Evolutionary conservation across 2,113 vertebrate genomes (phyloP).

Genomic region (Epinephelus fuscoguttatus): DNA sequence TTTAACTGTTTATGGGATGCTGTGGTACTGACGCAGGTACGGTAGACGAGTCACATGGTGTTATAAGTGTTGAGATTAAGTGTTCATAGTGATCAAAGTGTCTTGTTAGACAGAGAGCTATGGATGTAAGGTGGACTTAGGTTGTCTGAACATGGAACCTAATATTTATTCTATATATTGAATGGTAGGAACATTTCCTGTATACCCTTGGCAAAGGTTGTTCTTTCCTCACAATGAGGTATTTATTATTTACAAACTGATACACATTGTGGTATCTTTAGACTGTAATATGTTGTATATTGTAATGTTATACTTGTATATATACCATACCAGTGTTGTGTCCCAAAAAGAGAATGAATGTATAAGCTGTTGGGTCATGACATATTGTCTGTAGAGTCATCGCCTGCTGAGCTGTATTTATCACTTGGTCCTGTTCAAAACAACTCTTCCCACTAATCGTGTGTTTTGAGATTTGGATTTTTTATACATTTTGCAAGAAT

Average conservation of each 20-base stretch:
- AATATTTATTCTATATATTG: slow-evolving; percentile 74
- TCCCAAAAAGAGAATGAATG: slow-evolving; percentile 75
- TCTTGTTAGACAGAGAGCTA: slow-evolving; percentile 69
- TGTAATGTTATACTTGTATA: slow-evolving; percentile 33
- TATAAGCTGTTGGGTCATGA: slow-evolving; percentile 58
- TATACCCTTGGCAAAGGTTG: slow-evolving; percentile 77
- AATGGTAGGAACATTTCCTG: slow-evolving; percentile 74
- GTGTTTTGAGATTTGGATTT: slow-evolving; percentile 42
- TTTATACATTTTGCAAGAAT: slow-evolving; percentile 74
- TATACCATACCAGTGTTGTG: slow-evolving; percentile 37
- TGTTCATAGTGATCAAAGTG: slow-evolving; percentile 66
- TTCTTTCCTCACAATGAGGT: slow-evolving; percentile 86
- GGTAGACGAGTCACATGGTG: slow-evolving; percentile 46
- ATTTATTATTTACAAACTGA: slow-evolving; percentile 80
- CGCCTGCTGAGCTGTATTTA: slow-evolving; percentile 30
- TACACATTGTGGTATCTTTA: slow-evolving; percentile 71
- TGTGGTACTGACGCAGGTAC: neutral
- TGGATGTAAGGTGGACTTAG: slow-evolving; percentile 54
- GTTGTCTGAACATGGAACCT: slow-evolving; percentile 59
- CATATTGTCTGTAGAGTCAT: slow-evolving; percentile 33
- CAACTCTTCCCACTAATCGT: slow-evolving; percentile 46
- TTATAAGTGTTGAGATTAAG: slow-evolving; percentile 32
- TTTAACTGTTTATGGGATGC: slow-evolving; percentile 27
- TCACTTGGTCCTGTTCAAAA: slow-evolving; percentile 33
- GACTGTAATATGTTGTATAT: slow-evolving; percentile 46